phyloP scores from a whole-genome alignment of 2,888 invertebrate species.

The Limnephilus auricula region DNA sequence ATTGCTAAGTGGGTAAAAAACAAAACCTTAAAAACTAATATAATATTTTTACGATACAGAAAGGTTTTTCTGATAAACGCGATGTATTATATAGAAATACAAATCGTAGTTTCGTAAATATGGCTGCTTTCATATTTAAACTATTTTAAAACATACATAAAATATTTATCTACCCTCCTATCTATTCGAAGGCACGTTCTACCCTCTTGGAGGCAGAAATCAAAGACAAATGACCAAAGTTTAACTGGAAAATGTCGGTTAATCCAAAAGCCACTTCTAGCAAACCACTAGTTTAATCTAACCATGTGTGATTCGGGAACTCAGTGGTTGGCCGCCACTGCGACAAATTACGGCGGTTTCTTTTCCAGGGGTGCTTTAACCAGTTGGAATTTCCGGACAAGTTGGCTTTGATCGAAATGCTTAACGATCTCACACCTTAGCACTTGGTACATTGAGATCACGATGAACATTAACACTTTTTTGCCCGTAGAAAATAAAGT shows the following conservation, averaged over 20 bases:
- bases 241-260: conserved; percentile 62
- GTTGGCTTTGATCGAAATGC: not conserved
- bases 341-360: conserved; percentile 53
- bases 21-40: too few relatives aligned
- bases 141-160: not conserved
- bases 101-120: not conserved
- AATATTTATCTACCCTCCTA: not conserved
- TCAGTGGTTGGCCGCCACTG: conserved; percentile 52
- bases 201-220: conserved; percentile 49
- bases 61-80: too few relatives aligned
- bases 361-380: conserved; percentile 47
- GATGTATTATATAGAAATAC: too few relatives aligned
- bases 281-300: conserved; percentile 59
- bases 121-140: not conserved
- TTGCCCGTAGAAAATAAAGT: too few relatives aligned
- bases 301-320: conserved; percentile 59
- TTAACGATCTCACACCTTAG: not conserved
- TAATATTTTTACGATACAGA: too few relatives aligned
- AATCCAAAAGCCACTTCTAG: conserved; percentile 55
- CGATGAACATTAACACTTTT: not conserved
- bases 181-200: not conserved
- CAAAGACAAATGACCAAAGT: conserved; percentile 66
- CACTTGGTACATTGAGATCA: not conserved
- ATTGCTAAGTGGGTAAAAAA: too few relatives aligned
- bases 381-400: conserved; percentile 32